Percentiles rank a stretch among this genome's conserved stretches.
Conservation (phyloP, 2,888 invertebrate species). For the Amorpha juglandis region DNA sequence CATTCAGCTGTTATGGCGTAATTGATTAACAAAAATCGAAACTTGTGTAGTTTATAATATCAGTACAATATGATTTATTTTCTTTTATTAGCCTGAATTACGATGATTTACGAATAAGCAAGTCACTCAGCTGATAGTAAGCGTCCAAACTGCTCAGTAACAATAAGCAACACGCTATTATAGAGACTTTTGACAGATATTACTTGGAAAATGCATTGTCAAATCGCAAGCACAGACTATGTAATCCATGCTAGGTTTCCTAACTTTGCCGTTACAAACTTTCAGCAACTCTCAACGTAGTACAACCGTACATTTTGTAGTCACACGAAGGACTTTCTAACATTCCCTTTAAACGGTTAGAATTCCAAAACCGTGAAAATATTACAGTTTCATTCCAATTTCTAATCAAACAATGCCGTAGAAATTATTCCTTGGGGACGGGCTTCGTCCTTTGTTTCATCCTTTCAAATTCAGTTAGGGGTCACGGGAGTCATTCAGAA, state of each 20-base stretch:
- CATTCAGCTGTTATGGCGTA: no score
- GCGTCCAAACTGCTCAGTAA: no score
- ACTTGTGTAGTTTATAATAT: no score
- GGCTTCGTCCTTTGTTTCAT: slow-evolving; percentile 26
- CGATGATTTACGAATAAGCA: no score
- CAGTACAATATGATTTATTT: no score
- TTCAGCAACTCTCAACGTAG: background rate
- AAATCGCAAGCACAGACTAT: background rate
- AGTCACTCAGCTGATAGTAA: no score
- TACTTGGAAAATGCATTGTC: background rate
- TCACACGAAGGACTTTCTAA: background rate
- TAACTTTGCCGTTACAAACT: slow-evolving; percentile 11
- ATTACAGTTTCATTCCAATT: background rate
- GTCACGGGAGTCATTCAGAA: slow-evolving; percentile 38
- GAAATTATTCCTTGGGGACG: slow-evolving; percentile 31
- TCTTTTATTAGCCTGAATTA: no score
- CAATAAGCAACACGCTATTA: no score
- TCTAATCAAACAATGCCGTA: slow-evolving; percentile 25
- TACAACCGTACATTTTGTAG: background rate
- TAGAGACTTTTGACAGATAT: slow-evolving; percentile 3
- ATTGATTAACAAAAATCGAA: no score
- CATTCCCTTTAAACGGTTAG: background rate
- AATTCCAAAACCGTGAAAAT: slow-evolving; percentile 2
- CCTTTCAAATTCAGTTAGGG: slow-evolving; percentile 29
- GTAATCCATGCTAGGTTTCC: background rate